These are phyloP conservation scores for Pollimyrus isidori DNA, from an alignment of 2,113 vertebrate genomes.

Conservation along the genomic window DNA sequence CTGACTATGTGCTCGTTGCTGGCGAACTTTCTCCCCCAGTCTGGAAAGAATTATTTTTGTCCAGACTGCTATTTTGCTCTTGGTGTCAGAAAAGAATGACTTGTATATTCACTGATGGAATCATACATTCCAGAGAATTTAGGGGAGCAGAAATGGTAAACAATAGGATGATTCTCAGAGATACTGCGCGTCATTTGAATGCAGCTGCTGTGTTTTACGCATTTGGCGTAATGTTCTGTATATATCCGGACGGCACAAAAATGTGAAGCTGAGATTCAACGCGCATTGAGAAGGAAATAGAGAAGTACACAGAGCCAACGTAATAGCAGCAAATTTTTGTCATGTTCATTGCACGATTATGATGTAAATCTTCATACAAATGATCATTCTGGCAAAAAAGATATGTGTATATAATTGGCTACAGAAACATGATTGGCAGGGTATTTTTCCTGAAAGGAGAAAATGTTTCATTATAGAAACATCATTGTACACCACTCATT, in stretches of 20 bases:
- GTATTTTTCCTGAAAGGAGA: not conserved
- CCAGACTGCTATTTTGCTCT: constrained; percentile 36
- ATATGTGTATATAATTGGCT: not conserved
- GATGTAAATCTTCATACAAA: not conserved
- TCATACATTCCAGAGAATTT: constrained; percentile 38
- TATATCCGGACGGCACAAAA: not conserved
- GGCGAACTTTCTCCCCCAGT: constrained; percentile 31
- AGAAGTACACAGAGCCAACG: not conserved
- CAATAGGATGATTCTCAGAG: constrained; percentile 28
- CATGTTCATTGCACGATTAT: not conserved
- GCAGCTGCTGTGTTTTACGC: constrained; percentile 24
- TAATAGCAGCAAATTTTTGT: not conserved
- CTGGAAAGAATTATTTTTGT: constrained; percentile 43
- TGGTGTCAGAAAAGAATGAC: constrained; percentile 38
- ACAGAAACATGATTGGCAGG: not conserved
- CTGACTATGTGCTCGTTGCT: constrained; percentile 40
- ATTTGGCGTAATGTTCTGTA: not conserved
- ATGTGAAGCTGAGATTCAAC: not conserved
- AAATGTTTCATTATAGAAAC: not conserved
- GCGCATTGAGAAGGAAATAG: not conserved
- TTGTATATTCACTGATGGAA: constrained; percentile 33
- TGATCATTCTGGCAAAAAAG: not conserved
- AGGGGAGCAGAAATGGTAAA: constrained; percentile 22
- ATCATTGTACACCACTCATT: not conserved
- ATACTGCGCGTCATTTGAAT: constrained; percentile 37